Base-by-base conservation (phyloP, 2,888 invertebrate species). In the Helleia helle region DNA sequence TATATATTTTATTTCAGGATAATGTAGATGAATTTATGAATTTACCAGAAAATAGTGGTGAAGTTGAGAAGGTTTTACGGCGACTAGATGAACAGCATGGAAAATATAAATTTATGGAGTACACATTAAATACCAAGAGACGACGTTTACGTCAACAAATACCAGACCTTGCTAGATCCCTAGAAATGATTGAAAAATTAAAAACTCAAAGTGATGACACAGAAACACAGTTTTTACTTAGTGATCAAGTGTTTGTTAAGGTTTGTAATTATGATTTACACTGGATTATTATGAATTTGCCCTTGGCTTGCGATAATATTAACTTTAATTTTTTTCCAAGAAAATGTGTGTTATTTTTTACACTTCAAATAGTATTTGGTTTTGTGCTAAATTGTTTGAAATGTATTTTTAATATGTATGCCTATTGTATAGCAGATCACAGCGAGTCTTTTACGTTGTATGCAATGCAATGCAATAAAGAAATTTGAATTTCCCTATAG, bases 71-170 rank as follows among this genome's bases (percentile, higher is more conserved):
- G 66, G 96, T 96, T 9, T 79, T 98, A 39, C 91, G 91, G 59
- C 89, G 88, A 59, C 83, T 98, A 44, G 97, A 99, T 67, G 97
- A 97, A 65, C 93, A 93, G 65, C 96, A 97, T 81, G 92, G 93
- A 45, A 97, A 98, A 87, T 98, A 98, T 72, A 97, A 97, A 81
- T 95, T 96, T 68, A 96, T 99, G 95, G 98, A 99, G 77, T 91
- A 91, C 58, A 97, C 96, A 71, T 87, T 99, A 50, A 87, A 91
- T 40, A 92, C 94, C 8, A 95, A 96, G 58, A 91, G 94, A 52
- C 90, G 92, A 59, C 90, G 96, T 71, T 84, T 99, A 43, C 92
- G 94, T 58, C 90, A 90, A 42, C 97, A 98, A 84, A 93, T 99
- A 52, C 97, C 97, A n/a, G 98, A 99, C 68, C 86, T 98, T 52